A percentile compares a stretch with the other conserved stretches of the same genome.
Evolutionary conservation across 2,888 invertebrate genomes (phyloP).

Genomic region (Gryllus longicercus): DNA sequence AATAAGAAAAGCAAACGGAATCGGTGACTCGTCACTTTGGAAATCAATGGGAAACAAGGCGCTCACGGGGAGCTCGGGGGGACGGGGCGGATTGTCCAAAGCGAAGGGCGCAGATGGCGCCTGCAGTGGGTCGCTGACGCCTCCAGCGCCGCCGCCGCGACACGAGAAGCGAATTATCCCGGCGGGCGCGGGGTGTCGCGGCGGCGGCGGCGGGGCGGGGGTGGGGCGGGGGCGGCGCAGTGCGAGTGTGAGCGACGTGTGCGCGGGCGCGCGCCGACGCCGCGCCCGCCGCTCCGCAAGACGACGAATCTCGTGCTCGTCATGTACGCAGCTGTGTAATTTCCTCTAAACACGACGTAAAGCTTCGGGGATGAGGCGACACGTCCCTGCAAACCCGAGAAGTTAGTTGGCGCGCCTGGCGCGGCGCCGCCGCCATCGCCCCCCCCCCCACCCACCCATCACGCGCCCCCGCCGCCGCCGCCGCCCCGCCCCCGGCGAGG

Average conservation of each 20-base stretch:
- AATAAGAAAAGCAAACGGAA: too few relatives aligned
- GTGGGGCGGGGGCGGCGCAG: not conserved
- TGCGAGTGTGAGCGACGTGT: not conserved
- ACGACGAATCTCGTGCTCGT: not conserved
- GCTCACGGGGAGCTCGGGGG: too few relatives aligned
- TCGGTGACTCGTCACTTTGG: too few relatives aligned
- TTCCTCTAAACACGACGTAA: conserved; percentile 12
- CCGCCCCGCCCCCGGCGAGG: too few relatives aligned
- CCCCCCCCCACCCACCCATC: too few relatives aligned
- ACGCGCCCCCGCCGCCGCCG: too few relatives aligned
- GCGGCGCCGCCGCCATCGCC: not conserved
- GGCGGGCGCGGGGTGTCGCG: not conserved
- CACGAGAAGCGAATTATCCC: not conserved
- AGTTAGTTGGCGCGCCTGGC: not conserved
- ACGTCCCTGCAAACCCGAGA: not conserved
- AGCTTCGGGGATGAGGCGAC: not conserved
- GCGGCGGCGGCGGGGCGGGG: not conserved
- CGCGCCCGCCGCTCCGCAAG: not conserved
- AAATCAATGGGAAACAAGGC: too few relatives aligned
- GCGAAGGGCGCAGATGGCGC: too few relatives aligned
- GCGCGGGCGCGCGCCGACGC: not conserved
- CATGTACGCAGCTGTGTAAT: not conserved
- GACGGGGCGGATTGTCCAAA: too few relatives aligned
- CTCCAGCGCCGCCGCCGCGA: not conserved
- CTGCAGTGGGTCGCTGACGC: not conserved